These are phyloP conservation scores for Tachyglossus aculeatus DNA, from an alignment of 2,797 vertebrate species.

Conservation along the genomic window DNA sequence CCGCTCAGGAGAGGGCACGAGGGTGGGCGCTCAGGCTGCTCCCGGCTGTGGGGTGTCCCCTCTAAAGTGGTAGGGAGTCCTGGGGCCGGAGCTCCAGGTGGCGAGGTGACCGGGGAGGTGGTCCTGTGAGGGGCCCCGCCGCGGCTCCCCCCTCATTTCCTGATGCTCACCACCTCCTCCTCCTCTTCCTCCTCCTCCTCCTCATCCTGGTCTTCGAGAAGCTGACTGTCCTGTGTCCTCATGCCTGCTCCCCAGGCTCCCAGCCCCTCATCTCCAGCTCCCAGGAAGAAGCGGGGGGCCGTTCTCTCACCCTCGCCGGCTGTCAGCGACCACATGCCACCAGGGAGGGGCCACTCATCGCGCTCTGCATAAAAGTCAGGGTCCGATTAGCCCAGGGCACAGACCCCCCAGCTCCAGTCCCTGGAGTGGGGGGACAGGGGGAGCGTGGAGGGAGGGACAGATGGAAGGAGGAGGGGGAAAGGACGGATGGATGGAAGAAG, in stretches of 20 bases:
- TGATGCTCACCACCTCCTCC: slow-evolving; percentile 54
- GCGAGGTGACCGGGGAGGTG: neutral
- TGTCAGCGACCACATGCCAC: slow-evolving; percentile 94
- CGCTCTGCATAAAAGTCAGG: slow-evolving; percentile 66
- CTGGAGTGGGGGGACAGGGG: neutral
- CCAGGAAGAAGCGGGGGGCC: slow-evolving; percentile 95
- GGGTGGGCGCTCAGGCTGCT: too few species aligned
- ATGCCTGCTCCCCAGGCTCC: slow-evolving; percentile 89
- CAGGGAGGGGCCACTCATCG: slow-evolving; percentile 80
- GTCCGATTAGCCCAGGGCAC: slow-evolving; percentile 25
- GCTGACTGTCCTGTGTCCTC: slow-evolving; percentile 84
- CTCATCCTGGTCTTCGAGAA: slow-evolving; percentile 87
- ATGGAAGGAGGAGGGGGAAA: neutral
- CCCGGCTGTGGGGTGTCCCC: too few species aligned
- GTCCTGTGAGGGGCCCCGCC: neutral
- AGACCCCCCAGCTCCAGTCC: neutral
- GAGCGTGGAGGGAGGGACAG: neutral
- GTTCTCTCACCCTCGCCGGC: slow-evolving; percentile 86
- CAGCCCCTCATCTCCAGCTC: slow-evolving; percentile 93
- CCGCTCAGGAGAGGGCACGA: neutral
- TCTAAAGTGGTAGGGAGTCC: neutral
- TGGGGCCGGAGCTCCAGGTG: neutral
- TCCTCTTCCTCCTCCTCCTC: slow-evolving; percentile 80
- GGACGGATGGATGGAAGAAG: neutral
- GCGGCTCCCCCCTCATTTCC: neutral